Evolutionary conservation across 2,888 invertebrate species (phyloP).

Genomic region (Thecophora atra): DNA sequence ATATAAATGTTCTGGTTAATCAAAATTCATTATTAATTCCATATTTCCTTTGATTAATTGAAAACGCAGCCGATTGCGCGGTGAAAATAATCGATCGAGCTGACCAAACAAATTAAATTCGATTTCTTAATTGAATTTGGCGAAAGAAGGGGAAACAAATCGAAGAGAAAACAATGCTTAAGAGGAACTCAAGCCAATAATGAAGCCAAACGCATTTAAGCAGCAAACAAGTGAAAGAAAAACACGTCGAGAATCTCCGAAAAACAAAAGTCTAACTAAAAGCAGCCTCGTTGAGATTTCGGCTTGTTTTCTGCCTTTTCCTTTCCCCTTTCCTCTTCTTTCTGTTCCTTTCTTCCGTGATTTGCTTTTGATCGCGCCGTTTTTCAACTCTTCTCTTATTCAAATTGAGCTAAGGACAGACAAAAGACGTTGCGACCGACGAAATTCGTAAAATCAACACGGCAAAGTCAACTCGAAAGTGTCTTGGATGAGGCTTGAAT

Average conservation of each 20-base stretch:
- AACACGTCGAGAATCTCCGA: slow-evolving; percentile 31
- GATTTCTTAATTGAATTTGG: neutral
- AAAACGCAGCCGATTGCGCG: neutral
- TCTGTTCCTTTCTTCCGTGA: neutral
- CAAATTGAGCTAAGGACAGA: slow-evolving; percentile 27
- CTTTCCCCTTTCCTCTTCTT: neutral
- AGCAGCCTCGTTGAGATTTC: slow-evolving; percentile 21
- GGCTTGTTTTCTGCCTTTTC: slow-evolving; percentile 7
- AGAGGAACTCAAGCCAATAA: slow-evolving; percentile 32
- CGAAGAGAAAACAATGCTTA: slow-evolving; percentile 13
- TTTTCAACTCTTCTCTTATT: slow-evolving; percentile 11
- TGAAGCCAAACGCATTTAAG: slow-evolving; percentile 26
- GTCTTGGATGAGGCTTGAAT: neutral
- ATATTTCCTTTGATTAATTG: no score
- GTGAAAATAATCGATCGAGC: slow-evolving; percentile 3
- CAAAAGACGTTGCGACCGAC: slow-evolving; percentile 19
- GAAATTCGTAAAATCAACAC: slow-evolving; percentile 25
- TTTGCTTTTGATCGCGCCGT: slow-evolving; percentile 31
- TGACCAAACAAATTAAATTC: slow-evolving; percentile 22
- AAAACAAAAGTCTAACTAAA: slow-evolving; percentile 11
- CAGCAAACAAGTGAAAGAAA: slow-evolving; percentile 31
- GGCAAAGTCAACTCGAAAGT: neutral
- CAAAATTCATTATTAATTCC: no score
- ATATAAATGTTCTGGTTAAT: no score
- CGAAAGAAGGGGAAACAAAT: slow-evolving; percentile 7